Conservation (phyloP, 2,888 invertebrate species). For the Eudasyphora cyanicolor region DNA sequence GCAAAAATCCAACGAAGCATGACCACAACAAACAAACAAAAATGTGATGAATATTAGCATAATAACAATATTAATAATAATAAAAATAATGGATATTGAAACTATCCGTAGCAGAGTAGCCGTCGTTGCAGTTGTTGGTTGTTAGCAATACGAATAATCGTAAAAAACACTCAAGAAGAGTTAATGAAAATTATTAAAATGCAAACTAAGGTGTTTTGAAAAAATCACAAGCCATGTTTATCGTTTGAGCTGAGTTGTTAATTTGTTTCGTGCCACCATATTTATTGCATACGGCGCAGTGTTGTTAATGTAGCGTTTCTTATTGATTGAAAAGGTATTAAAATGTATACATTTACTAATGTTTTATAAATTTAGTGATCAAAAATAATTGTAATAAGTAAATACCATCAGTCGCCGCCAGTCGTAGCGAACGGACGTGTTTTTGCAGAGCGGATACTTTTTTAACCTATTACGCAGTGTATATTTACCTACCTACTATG, state of each 20-base stretch:
- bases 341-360: too few relatives aligned
- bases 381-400: too few relatives aligned
- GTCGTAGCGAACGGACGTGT: too few relatives aligned
- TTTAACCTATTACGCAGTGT: too few relatives aligned
- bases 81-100: slow-evolving; percentile 33
- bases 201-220: slow-evolving; percentile 35
- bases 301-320: neutral
- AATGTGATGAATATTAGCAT: slow-evolving; percentile 51
- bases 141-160: neutral
- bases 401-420: too few relatives aligned
- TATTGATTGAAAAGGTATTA: too few relatives aligned
- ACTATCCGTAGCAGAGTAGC: too few relatives aligned
- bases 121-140: too few relatives aligned
- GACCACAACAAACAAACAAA: slow-evolving; percentile 55
- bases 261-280: neutral
- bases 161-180: slow-evolving; percentile 16
- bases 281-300: neutral
- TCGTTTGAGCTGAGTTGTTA: slow-evolving; percentile 10
- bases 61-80: slow-evolving; percentile 27
- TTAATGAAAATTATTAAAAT: slow-evolving; percentile 39
- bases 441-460: too few relatives aligned
- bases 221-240: slow-evolving; percentile 16
- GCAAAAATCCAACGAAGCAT: slow-evolving; percentile 61
- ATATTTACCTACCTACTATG: too few relatives aligned
- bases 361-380: too few relatives aligned